Conservation (phyloP, 2,888 invertebrate genomes). For the Cryptocephalus moraei region DNA sequence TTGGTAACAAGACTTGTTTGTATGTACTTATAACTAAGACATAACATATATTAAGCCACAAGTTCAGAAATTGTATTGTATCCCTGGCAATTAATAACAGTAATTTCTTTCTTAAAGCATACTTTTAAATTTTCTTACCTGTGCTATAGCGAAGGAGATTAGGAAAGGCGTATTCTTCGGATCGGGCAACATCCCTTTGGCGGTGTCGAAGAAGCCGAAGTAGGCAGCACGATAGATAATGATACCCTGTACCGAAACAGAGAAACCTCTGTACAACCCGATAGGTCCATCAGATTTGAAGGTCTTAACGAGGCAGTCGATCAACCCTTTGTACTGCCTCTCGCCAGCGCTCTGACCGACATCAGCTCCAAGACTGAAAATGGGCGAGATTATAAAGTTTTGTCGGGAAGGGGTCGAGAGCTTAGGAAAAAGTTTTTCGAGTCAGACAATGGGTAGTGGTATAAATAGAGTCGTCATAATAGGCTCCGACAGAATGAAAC, state of each 20-base stretch:
- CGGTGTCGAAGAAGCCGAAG: conserved; percentile 56
- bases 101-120: no score
- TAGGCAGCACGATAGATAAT: conserved; percentile 57
- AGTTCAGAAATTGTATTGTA: no score
- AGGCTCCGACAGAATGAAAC: conserved; percentile 17
- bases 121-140: conserved; percentile 31
- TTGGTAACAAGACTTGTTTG: no score
- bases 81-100: no score
- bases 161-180: conserved; percentile 51
- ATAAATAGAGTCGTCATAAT: conserved; percentile 18
- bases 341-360: conserved; percentile 20
- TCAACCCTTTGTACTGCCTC: conserved; percentile 49
- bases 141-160: conserved; percentile 49
- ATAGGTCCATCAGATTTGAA: conserved; percentile 47
- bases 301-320: conserved; percentile 46
- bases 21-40: no score
- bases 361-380: conserved; percentile 29
- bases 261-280: conserved; percentile 56
- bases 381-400: background rate
- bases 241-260: conserved; percentile 56
- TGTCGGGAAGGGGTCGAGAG: background rate
- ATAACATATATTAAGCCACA: no score
- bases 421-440: background rate
- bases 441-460: conserved; percentile 21
- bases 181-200: conserved; percentile 52